Evolutionary conservation across 2,113 vertebrate species (phyloP).

Genomic region (Cyprinodon tularosa): DNA sequence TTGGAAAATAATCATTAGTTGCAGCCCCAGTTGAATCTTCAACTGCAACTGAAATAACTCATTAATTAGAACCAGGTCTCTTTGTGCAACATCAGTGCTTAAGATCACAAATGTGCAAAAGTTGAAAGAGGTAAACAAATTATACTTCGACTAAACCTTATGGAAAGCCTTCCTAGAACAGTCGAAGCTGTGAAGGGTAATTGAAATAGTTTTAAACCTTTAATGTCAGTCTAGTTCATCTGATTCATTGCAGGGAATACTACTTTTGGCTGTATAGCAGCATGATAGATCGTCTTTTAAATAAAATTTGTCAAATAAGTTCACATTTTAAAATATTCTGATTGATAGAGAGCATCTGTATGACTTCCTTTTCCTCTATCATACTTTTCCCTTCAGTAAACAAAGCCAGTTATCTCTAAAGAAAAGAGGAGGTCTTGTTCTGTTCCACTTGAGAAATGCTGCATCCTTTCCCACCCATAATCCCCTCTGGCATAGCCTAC

Average conservation of each 20-base stretch:
- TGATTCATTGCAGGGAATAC: neutral
- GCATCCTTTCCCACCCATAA: slow-evolving; percentile 29
- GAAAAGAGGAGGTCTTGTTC: slow-evolving; percentile 22
- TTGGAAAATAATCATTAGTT: no score
- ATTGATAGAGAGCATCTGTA: neutral
- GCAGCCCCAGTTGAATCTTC: no score
- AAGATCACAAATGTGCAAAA: neutral
- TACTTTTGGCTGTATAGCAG: neutral
- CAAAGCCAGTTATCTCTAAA: slow-evolving; percentile 12
- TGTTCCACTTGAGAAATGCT: slow-evolving; percentile 39
- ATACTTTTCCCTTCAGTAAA: slow-evolving; percentile 29
- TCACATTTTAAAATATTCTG: neutral
- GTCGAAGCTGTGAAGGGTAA: neutral
- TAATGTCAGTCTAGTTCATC: neutral
- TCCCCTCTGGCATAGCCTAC: slow-evolving; percentile 32
- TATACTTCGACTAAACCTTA: no score
- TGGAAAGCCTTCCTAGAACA: neutral
- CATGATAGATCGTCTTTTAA: neutral
- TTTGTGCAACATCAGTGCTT: no score
- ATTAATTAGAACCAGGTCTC: no score
- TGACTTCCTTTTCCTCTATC: neutral
- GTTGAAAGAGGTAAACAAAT: neutral
- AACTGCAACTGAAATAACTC: no score
- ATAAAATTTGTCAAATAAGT: neutral
- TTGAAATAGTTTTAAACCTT: neutral